Conservation (phyloP, 2,797 vertebrate genomes). For the Platyrinchus mystaceus region DNA sequence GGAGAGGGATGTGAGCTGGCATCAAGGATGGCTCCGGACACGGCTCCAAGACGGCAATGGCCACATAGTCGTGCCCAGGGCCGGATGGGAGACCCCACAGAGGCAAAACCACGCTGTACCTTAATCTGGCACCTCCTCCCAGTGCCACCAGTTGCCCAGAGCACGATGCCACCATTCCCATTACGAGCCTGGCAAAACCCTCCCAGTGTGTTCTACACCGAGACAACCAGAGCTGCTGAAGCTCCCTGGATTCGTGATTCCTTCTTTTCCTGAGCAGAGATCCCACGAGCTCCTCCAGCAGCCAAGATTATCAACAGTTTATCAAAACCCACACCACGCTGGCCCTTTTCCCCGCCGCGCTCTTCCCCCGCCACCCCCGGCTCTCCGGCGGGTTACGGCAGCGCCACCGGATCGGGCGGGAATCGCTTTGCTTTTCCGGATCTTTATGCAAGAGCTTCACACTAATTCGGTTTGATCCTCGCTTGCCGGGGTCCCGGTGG, state of each 20-base stretch:
- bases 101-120: neutral
- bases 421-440: neutral
- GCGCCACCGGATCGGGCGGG: neutral
- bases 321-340: neutral
- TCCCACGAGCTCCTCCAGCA: neutral
- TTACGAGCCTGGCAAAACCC: neutral
- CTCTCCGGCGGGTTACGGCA: neutral
- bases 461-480: neutral
- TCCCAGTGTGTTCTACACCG: neutral
- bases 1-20: fast-evolving
- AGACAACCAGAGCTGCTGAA: neutral
- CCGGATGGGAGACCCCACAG: neutral
- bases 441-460: neutral
- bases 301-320: neutral
- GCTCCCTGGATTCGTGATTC: neutral
- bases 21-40: fast-evolving
- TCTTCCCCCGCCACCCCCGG: neutral
- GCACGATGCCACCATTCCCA: fast-evolving
- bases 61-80: fast-evolving
- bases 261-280: neutral
- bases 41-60: fast-evolving
- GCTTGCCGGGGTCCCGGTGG: neutral
- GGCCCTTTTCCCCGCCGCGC: neutral
- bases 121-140: neutral
- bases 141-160: neutral